A percentile compares a stretch with the other conserved stretches of the same genome.
Evolutionary conservation across 2,113 vertebrate genomes (phyloP).

Genomic region (Hymenochirus boettgeri): DNA sequence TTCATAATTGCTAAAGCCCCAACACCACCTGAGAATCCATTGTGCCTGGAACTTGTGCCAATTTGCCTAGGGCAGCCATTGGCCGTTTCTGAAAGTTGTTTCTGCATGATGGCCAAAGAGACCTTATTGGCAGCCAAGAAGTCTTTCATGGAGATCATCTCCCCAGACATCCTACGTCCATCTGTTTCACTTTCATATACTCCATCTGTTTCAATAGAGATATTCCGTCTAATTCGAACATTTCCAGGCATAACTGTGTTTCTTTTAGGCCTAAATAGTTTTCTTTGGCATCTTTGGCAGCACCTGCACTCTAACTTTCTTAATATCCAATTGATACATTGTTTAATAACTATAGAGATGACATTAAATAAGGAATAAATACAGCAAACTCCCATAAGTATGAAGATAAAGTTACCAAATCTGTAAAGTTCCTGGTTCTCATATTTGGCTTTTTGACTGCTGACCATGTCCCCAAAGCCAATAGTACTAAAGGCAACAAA

Average conservation of each 20-base stretch:
- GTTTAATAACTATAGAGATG: slow-evolving; percentile 95
- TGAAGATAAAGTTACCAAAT: slow-evolving; percentile 87
- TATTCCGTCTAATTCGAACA: slow-evolving; percentile 63
- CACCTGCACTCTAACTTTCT: slow-evolving; percentile 69
- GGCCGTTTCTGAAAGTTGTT: slow-evolving; percentile 87
- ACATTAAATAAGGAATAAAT: slow-evolving; percentile 97
- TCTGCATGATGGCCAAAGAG: slow-evolving; percentile 89
- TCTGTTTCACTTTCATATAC: slow-evolving; percentile 84
- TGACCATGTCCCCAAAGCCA: slow-evolving; percentile 94
- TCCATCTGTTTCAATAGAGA: slow-evolving; percentile 81
- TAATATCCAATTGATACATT: slow-evolving; percentile 93
- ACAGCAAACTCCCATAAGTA: slow-evolving; percentile 92
- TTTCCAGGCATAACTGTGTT: slow-evolving; percentile 82
- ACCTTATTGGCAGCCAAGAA: slow-evolving; percentile 88
- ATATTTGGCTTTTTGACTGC: slow-evolving; percentile 81
- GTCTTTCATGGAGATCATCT: slow-evolving; percentile 95
- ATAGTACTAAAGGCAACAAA: slow-evolving; percentile 98
- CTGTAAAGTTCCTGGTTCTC: slow-evolving; percentile 76
- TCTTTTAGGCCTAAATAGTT: slow-evolving; percentile 63
- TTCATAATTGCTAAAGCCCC: slow-evolving; percentile 96
- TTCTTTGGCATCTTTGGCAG: slow-evolving; percentile 66
- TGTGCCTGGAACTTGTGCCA: slow-evolving; percentile 62
- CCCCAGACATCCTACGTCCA: slow-evolving; percentile 82
- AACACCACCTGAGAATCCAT: slow-evolving; percentile 86
- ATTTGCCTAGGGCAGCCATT: slow-evolving; percentile 73